Base-by-base conservation (phyloP, 2,113 vertebrate species). In the Vidua macroura region DNA sequence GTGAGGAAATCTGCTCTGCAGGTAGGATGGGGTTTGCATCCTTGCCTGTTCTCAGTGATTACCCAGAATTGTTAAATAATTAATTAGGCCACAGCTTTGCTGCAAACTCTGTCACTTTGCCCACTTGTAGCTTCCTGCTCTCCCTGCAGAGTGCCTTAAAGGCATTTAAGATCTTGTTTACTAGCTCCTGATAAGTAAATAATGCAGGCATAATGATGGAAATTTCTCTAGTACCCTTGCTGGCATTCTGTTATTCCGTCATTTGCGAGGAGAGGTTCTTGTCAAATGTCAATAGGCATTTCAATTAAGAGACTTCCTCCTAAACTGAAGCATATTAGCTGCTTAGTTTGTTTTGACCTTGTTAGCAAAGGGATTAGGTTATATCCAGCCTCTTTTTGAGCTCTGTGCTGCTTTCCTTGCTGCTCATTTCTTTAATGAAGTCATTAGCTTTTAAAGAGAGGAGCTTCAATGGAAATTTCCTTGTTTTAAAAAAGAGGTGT, bases 1-100 rank as follows among this genome's bases (percentile, higher is more conserved):
- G 99, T 99, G 78, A 98, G 99, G 95, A 99, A 99, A 94, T 98
- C 98, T 15, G 99, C 99, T 1, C 91, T 99, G 44, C 99, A 99
- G 99, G 99, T 99, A 88, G 4, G 37, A 48, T 39, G 51, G 2
- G 15, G 55, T 76, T 69, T 60, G 6, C n/a, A 5, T 27, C 48
- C 22, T 70, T 48, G 76, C 49, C 39, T 51, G 13, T 58, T 94
- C 73, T 35, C 41, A 2, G 30, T n/a, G 62, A 43, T 75, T 68
- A 46, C 51, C 67, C 81, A 30, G 35, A 35, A 59, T 63, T 0
- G 1, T 19, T 88, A 43, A 55, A 41, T 55, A 22, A 79, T 76
- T 69, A 77, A 82, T 55, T 11, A 66, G 59, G 30, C 82, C 37
- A 1, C 10, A 23, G 74, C 48, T 8, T 51, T 23, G 55, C n/a